phyloP scores from a whole-genome alignment of 2,888 invertebrate genomes.

The Cosmia pyralina region DNA sequence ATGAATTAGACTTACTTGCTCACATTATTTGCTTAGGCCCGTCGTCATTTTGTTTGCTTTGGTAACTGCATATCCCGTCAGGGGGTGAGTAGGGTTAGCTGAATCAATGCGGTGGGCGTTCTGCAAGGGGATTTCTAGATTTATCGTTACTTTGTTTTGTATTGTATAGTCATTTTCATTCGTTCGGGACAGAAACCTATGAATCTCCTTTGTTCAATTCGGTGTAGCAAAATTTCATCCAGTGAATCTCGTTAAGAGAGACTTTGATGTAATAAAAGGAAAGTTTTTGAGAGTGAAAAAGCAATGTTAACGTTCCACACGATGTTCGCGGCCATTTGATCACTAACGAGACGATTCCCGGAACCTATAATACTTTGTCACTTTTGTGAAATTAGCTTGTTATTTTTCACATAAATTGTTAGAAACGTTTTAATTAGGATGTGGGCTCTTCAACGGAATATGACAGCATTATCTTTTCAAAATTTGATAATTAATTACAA shows the following conservation, averaged over 20 bases:
- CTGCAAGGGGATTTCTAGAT: conserved; percentile 81
- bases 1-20: conserved; percentile 84
- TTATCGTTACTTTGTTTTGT: conserved; percentile 79
- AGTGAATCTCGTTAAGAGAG: conserved; percentile 75
- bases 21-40: conserved; percentile 82
- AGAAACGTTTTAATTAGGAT: conserved; percentile 73
- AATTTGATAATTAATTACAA: conserved; percentile 36
- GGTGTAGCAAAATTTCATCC: conserved; percentile 70
- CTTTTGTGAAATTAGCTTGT: conserved; percentile 79
- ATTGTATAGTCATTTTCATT: conserved; percentile 69
- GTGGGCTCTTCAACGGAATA: conserved; percentile 46
- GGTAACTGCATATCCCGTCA: conserved; percentile 79
- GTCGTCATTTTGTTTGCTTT: conserved; percentile 84
- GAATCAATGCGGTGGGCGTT: conserved; percentile 84
- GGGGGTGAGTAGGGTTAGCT: conserved; percentile 80
- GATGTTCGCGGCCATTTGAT: conserved; percentile 81
- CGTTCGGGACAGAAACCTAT: conserved; percentile 60
- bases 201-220: conserved; percentile 70
- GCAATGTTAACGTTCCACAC: conserved; percentile 82
- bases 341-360: conserved; percentile 84
- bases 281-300: conserved; percentile 76
- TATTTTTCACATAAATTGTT: conserved; percentile 78
- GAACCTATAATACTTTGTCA: conserved; percentile 84
- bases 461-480: conserved; percentile 44
- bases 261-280: conserved; percentile 83